phyloP scores from a whole-genome alignment of 1,140 invertebrate genomes.

The Archivesica marissinica region DNA sequence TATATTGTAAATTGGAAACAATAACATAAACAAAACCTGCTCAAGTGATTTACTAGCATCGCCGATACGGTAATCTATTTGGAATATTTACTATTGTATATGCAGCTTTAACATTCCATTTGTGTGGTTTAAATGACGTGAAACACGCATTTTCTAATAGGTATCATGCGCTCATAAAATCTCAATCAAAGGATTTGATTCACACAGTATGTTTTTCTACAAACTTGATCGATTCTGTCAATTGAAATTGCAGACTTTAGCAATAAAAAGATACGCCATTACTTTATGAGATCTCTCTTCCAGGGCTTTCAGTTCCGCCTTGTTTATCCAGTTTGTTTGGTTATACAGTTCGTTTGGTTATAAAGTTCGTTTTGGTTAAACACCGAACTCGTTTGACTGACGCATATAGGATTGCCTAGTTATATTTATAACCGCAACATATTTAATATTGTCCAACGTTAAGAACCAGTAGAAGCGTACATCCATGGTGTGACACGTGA shows the following conservation, averaged over 20 bases:
- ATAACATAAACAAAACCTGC: conserved; percentile 24
- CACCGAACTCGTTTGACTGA: too few species aligned
- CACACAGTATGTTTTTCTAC: conserved; percentile 38
- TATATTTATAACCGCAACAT: too few species aligned
- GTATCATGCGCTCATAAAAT: conserved; percentile 38
- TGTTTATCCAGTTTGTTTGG: conserved; percentile 5
- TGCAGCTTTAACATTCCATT: conserved; percentile 16
- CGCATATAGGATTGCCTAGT: too few species aligned
- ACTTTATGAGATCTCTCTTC: not conserved
- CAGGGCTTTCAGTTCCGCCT: not conserved
- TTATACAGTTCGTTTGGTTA: too few species aligned
- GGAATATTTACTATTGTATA: not conserved
- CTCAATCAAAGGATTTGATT: conserved; percentile 28
- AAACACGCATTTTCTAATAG: conserved; percentile 12
- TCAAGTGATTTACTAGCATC: not conserved
- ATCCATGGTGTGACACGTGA: too few species aligned
- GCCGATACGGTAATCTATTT: not conserved
- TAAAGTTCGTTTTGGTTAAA: too few species aligned
- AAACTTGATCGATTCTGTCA: conserved; percentile 36
- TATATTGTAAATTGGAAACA: not conserved
- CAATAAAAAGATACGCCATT: conserved; percentile 40
- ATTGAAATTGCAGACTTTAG: conserved; percentile 33
- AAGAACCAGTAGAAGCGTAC: too few species aligned
- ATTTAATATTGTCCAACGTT: too few species aligned
- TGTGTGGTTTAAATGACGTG: conserved; percentile 28